Evolutionary conservation across 2,797 vertebrate genomes (phyloP).

Genomic region (Euphonia xanthogaster): DNA sequence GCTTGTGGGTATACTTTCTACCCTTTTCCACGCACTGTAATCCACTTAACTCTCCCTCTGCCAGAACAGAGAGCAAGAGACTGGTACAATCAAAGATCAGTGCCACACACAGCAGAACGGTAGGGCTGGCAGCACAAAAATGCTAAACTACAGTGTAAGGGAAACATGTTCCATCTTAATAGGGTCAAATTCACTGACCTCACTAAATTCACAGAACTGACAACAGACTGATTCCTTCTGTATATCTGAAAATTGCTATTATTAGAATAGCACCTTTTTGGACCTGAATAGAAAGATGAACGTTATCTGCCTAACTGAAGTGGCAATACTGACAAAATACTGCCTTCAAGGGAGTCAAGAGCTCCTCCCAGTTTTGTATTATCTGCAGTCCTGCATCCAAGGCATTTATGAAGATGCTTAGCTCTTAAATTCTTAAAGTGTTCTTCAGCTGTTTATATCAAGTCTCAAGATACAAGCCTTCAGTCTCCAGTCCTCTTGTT

Average conservation of each 20-base stretch:
- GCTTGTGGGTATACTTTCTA: neutral
- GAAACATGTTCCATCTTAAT: neutral
- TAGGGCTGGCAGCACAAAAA: neutral
- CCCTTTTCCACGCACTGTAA: neutral
- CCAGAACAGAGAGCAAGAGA: neutral
- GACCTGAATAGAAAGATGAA: neutral
- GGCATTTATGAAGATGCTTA: neutral
- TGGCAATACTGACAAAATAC: neutral
- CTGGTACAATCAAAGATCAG: neutral
- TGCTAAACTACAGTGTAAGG: neutral
- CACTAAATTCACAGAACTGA: neutral
- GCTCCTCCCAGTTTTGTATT: neutral
- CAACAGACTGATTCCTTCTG: neutral
- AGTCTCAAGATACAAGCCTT: neutral
- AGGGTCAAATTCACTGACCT: neutral
- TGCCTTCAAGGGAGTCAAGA: neutral
- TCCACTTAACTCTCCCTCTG: neutral
- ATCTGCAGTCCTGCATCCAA: neutral
- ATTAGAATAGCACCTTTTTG: neutral
- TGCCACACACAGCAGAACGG: accelerated
- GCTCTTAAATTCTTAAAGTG: neutral
- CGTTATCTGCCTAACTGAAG: neutral
- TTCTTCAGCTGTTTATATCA: neutral
- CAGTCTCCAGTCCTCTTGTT: neutral
- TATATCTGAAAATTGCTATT: neutral